These are phyloP conservation scores for Tenebrio molitor DNA, from an alignment of 1,140 invertebrate species.

Conservation along the genomic window DNA sequence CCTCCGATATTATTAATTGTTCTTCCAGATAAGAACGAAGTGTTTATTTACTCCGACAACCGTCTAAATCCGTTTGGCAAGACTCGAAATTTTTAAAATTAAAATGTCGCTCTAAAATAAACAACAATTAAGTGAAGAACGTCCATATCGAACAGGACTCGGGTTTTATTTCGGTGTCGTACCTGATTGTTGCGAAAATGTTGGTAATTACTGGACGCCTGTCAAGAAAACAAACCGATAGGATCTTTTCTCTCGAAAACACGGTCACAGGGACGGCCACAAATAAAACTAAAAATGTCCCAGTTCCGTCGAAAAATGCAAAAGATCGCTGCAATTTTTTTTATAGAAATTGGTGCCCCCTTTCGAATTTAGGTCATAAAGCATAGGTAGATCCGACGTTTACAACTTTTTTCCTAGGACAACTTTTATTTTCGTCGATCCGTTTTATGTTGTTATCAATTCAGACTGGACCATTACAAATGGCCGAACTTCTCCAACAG, in stretches of 20 bases:
- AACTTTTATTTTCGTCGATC: neutral
- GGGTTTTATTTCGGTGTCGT: no score
- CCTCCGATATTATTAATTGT: neutral
- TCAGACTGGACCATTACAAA: neutral
- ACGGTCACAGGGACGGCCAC: no score
- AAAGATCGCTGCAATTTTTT: neutral
- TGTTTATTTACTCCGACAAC: neutral
- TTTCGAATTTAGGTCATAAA: conserved; percentile 2
- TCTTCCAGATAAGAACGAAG: neutral
- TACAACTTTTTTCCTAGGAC: neutral
- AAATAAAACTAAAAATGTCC: no score
- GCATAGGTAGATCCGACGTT: neutral
- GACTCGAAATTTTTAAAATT: no score
- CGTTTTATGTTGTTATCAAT: neutral
- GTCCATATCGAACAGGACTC: no score
- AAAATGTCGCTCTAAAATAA: no score
- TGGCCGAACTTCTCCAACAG: neutral
- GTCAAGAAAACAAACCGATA: no score
- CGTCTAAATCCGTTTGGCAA: neutral
- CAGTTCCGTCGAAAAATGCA: neutral
- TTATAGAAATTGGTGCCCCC: neutral
- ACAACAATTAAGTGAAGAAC: no score
- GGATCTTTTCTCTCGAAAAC: no score
- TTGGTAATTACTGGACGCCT: no score
- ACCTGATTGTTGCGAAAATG: no score